Evolutionary conservation across 2,113 vertebrate genomes (phyloP).

Genomic region (Hepsetus odoe): DNA sequence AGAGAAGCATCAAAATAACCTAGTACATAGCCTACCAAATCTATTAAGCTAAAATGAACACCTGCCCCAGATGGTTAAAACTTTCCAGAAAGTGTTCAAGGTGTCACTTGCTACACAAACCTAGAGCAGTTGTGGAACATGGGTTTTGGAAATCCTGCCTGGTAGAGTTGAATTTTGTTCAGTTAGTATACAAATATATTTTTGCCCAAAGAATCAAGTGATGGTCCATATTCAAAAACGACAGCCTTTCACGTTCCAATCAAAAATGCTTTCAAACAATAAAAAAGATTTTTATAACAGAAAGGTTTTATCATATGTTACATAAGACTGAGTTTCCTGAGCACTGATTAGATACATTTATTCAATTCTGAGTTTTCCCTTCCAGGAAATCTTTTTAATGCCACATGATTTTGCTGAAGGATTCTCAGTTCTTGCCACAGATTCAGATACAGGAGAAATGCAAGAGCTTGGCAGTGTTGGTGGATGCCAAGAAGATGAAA

Average conservation of each 20-base stretch:
- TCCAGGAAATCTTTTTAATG: neutral
- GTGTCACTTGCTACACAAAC: neutral
- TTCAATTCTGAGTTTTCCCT: neutral
- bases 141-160: neutral
- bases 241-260: neutral
- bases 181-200: neutral
- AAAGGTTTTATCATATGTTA: neutral
- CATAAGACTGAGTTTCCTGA: neutral
- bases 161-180: neutral
- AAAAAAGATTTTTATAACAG: neutral
- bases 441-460: neutral
- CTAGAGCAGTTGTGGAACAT: neutral
- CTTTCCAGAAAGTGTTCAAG: neutral
- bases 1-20: no score
- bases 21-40: no score
- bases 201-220: neutral
- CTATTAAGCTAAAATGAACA: neutral
- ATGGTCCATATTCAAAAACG: neutral
- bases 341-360: neutral
- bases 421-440: neutral
- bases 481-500: no score
- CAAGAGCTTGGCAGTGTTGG: no score
- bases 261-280: neutral
- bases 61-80: no score
- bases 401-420: neutral